Percentiles rank a stretch among this genome's conserved stretches.
These are phyloP conservation scores for Panthera uncia DNA, from an alignment of 2,113 vertebrate genomes.

Conservation along the genomic window DNA sequence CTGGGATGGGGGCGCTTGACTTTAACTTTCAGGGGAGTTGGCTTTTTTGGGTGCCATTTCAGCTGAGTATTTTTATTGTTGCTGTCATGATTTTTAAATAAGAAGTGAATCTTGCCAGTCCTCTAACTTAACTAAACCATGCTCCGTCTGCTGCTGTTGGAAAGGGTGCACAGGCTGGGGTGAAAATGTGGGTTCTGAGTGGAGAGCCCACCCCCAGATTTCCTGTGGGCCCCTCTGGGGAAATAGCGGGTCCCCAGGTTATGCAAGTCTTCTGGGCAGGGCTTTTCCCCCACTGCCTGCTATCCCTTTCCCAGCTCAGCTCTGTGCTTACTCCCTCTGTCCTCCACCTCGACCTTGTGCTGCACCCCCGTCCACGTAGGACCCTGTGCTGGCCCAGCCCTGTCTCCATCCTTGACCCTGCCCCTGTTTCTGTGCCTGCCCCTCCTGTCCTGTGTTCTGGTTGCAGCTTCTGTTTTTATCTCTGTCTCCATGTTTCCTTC, in stretches of 20 bases:
- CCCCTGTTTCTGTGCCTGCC: background rate
- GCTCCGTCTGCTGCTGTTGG: background rate
- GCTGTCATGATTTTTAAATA: constrained; percentile 63
- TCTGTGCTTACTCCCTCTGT: background rate
- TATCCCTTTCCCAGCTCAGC: background rate
- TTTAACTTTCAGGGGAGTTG: constrained; percentile 51
- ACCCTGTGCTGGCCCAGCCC: background rate
- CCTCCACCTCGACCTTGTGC: background rate
- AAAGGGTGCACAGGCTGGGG: constrained; percentile 43
- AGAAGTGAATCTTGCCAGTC: constrained; percentile 52
- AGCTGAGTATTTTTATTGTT: constrained; percentile 57
- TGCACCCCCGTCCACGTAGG: background rate
- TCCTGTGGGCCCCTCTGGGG: background rate
- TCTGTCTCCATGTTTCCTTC: background rate
- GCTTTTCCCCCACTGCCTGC: background rate
- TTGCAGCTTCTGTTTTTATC: background rate
- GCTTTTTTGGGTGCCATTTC: constrained; percentile 34
- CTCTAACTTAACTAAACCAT: constrained; percentile 4
- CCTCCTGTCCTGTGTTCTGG: background rate
- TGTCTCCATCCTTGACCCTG: background rate
- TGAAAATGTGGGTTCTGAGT: constrained; percentile 4
- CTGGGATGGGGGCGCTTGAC: constrained; percentile 55
- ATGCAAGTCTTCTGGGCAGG: background rate
- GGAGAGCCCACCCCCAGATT: background rate
- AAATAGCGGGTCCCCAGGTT: background rate